Conservation (phyloP, 2,888 invertebrate genomes). For the Platypus cylindrus region DNA sequence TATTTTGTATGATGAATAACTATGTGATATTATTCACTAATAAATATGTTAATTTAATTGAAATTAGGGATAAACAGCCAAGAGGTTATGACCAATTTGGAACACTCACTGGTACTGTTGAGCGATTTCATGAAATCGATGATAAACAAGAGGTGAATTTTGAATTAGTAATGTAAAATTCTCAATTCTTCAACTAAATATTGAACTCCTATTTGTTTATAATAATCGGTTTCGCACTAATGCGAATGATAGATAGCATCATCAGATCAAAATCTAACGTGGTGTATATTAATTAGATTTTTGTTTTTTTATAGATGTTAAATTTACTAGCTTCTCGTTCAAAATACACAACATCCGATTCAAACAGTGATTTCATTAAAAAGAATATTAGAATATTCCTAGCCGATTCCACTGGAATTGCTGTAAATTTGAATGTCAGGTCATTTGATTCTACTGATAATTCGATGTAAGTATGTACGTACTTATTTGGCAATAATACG, state of each 20-base stretch:
- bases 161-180: too few relatives aligned
- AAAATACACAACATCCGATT: constrained; percentile 21
- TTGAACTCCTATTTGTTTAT: too few relatives aligned
- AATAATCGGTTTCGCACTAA: too few relatives aligned
- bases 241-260: too few relatives aligned
- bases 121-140: too few relatives aligned
- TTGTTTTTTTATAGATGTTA: constrained; percentile 24
- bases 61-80: constrained; percentile 22
- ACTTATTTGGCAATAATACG: too few relatives aligned
- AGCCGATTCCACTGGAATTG: constrained; percentile 41
- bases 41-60: background rate
- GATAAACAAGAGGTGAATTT: too few relatives aligned
- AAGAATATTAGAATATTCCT: constrained; percentile 26
- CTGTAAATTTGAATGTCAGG: constrained; percentile 41
- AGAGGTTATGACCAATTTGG: constrained; percentile 53
- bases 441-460: constrained; percentile 40
- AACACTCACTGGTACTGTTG: constrained; percentile 43
- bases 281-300: too few relatives aligned
- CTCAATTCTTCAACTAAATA: too few relatives aligned
- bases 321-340: constrained; percentile 38
- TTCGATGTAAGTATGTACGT: constrained; percentile 41
- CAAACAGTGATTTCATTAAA: constrained; percentile 21
- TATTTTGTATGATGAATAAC: constrained; percentile 37
- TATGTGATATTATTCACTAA: background rate
- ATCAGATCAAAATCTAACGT: too few relatives aligned